Percentiles rank a stretch among this genome's conserved stretches.
phyloP scores from a whole-genome alignment of 2,113 vertebrate genomes.

The Pogonocichla stellata region DNA sequence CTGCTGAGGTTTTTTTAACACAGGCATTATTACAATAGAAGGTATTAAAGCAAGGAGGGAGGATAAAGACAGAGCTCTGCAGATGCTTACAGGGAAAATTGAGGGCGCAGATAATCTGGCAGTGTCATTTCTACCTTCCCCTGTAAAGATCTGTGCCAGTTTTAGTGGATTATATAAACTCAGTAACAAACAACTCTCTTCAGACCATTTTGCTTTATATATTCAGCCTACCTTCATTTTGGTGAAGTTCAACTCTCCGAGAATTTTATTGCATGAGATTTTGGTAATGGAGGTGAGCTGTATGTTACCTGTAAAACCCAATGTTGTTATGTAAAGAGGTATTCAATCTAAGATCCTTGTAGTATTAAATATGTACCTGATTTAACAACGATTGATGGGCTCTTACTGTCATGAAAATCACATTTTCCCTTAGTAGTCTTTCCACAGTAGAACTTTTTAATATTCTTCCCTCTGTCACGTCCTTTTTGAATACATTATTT shows the following conservation, averaged over 20 bases:
- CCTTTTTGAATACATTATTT: background rate
- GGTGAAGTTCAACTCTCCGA: background rate
- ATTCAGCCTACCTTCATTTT: background rate
- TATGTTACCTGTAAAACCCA: background rate
- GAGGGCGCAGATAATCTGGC: background rate
- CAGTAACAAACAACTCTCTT: background rate
- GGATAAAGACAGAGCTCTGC: background rate
- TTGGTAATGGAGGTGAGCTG: background rate
- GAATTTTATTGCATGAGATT: background rate
- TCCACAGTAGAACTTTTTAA: background rate
- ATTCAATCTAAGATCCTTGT: background rate
- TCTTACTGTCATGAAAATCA: background rate
- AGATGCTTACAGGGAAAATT: background rate
- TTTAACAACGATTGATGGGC: background rate
- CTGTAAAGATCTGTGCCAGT: background rate
- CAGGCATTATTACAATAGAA: background rate
- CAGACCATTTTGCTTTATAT: background rate
- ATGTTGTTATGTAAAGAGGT: background rate
- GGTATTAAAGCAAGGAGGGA: background rate
- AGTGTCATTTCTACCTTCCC: background rate
- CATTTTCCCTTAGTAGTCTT: background rate
- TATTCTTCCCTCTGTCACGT: background rate
- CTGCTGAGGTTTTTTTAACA: background rate
- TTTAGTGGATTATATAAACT: background rate
- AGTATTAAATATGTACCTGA: background rate